phyloP scores from a whole-genome alignment of 2,113 vertebrate genomes.

The Protomyctophum bolini region DNA sequence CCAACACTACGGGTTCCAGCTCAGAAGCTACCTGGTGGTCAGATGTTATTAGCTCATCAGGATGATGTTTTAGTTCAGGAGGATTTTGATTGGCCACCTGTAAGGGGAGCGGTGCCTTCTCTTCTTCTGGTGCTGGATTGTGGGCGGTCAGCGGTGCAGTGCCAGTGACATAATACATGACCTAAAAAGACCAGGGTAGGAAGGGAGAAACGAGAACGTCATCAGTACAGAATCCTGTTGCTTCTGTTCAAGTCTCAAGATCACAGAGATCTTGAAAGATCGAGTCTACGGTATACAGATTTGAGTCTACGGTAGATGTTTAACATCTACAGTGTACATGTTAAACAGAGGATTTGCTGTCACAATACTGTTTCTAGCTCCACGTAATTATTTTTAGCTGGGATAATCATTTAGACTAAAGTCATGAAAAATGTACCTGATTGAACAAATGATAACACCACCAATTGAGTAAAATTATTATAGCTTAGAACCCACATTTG shows the following conservation, averaged over 20 bases:
- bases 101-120: conserved; percentile 28
- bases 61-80: conserved; percentile 40
- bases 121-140: conserved; percentile 24
- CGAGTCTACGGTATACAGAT: no score
- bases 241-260: no score
- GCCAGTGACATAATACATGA: conserved; percentile 65
- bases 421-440: no score
- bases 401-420: no score
- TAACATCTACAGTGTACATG: no score
- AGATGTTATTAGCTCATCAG: conserved; percentile 39
- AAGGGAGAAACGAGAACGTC: background rate
- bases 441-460: no score
- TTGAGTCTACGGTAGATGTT: no score
- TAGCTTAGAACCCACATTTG: no score
- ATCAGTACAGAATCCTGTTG: background rate
- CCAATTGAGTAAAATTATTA: no score
- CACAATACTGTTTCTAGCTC: no score
- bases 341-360: no score
- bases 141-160: conserved; percentile 52
- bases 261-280: background rate
- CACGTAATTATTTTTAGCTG: no score
- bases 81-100: conserved; percentile 53
- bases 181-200: conserved; percentile 58
- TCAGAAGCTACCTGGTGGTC: conserved; percentile 5
- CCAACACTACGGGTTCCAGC: background rate